phyloP scores from a whole-genome alignment of 37 sponge, comb jelly and placozoan species.

The Oscarella lobularis region DNA sequence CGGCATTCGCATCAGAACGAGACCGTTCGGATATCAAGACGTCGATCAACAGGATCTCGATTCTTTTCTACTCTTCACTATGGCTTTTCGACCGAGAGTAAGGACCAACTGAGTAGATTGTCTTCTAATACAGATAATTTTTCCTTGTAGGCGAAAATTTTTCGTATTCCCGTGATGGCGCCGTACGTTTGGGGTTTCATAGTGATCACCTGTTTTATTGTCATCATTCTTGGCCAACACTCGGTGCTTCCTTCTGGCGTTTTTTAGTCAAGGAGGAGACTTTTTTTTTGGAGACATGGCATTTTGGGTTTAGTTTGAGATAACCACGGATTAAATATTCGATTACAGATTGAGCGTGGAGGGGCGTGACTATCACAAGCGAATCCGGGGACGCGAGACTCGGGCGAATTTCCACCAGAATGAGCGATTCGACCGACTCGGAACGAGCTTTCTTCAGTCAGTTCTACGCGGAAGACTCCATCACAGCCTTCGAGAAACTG shows the following conservation, averaged over 20 bases:
- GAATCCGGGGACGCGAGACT: too few relatives aligned
- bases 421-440: too few relatives aligned
- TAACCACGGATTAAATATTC: too few relatives aligned
- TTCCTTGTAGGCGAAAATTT: slow-evolving; percentile 1
- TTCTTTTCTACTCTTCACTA: neutral
- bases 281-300: too few relatives aligned
- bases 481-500: too few relatives aligned
- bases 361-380: too few relatives aligned
- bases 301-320: too few relatives aligned
- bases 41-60: neutral
- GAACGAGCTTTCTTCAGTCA: too few relatives aligned
- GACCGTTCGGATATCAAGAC: slow-evolving; percentile 5
- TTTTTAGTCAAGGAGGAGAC: too few relatives aligned
- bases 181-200: neutral
- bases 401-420: too few relatives aligned
- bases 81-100: neutral
- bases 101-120: neutral
- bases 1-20: neutral
- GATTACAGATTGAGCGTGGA: too few relatives aligned
- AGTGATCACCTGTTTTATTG: neutral
- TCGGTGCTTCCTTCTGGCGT: neutral
- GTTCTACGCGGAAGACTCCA: too few relatives aligned
- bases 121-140: neutral
- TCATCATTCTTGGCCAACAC: neutral
- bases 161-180: neutral